Percentiles rank a stretch among this genome's conserved stretches.
Evolutionary conservation across 2,888 invertebrate genomes (phyloP).

Genomic region (Alsophila aescularia): DNA sequence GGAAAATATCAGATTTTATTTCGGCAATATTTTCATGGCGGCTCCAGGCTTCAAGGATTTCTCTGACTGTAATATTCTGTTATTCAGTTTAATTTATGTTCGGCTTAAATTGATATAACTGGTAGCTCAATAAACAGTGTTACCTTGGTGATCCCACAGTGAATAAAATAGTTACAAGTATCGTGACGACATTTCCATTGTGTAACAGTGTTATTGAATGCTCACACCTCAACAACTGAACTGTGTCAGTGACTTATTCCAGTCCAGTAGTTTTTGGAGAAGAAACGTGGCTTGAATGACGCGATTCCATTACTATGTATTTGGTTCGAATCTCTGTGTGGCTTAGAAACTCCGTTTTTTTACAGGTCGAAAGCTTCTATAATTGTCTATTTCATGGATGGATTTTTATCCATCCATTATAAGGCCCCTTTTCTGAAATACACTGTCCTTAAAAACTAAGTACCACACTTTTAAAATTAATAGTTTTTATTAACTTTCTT

Average conservation of each 20-base stretch:
- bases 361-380: background rate
- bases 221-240: conserved; percentile 25
- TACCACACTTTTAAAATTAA: too few relatives aligned
- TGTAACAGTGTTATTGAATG: conserved; percentile 26
- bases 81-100: too few relatives aligned
- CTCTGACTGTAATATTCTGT: too few relatives aligned
- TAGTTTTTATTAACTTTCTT: too few relatives aligned
- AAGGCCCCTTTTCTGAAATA: too few relatives aligned
- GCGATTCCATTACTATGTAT: conserved; percentile 31
- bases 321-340: conserved; percentile 25
- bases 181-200: conserved; percentile 18
- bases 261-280: conserved; percentile 28
- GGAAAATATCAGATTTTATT: too few relatives aligned
- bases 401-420: too few relatives aligned
- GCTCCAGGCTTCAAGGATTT: too few relatives aligned
- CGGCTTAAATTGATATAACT: background rate
- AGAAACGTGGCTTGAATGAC: conserved; percentile 27
- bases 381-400: too few relatives aligned
- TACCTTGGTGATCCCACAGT: conserved; percentile 21
- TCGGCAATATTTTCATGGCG: too few relatives aligned
- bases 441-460: too few relatives aligned
- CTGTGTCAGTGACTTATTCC: conserved; percentile 34
- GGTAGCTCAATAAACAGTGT: background rate
- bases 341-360: background rate
- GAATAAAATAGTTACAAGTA: background rate